Evolutionary conservation across 1,140 invertebrate genomes (phyloP), one percentile per base, ranked within the genome.

Genomic region (Maniola jurtina): DNA sequence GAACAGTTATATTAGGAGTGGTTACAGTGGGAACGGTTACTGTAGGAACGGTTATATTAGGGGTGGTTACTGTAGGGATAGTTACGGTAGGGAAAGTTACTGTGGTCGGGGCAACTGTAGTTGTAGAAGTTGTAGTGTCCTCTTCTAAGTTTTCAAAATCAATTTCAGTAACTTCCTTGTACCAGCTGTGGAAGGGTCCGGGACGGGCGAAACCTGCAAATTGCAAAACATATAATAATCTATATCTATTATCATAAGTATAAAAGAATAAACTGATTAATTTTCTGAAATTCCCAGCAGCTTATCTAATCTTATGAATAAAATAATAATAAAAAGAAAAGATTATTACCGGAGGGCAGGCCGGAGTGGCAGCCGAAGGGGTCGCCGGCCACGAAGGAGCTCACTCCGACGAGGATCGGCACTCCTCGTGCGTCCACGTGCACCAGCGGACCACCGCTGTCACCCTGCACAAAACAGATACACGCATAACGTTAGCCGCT

Each of bases 361-460:
- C 92, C 92, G 0, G 74, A 77, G 64, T 92, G 91, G 70, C 93
- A 93, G 1, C 92, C 92, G 35, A 74, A 83, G 61, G 86, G 73
- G 8, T 86, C 90, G 8, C 79, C 80, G 7, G 84, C 83, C 0
- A 88, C 86, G 68, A 93, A 93, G 25, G 92, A 92, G 3, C 89
- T 88, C n/a, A 92, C 80, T 38, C 92, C 92, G 50, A 93, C 81
- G 10, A 92, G 71, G 5, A 72, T 82, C 5, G 85, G 77, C 5
- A 71, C 77, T 11, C 81, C 79, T 15, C 85, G 81, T 50, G 72
- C 68, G 52, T 83, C 75, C 11, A 72, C 68, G 42, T 88, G 63
- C 0, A 91, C 83, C 61, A 93, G 70, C 0, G 92, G 92, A 45
- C 92, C 92, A 59, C 92, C 92, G 68, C 91, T 92, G 73, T 93